Conservation (phyloP, 2,113 vertebrate genomes). For the Thermophis baileyi region DNA sequence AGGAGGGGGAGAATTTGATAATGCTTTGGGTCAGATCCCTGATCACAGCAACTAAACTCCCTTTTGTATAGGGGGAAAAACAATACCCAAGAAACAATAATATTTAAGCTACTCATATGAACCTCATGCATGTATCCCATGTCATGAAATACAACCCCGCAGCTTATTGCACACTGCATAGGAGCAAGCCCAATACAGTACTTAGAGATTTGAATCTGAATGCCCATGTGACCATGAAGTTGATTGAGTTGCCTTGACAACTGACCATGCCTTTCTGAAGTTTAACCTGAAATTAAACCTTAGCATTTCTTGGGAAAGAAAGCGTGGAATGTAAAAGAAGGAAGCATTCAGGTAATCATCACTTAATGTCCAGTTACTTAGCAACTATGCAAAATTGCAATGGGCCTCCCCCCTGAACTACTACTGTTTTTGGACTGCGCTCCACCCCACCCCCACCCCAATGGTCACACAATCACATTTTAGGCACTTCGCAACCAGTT, state of each 20-base stretch:
- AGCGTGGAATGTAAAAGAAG: background rate
- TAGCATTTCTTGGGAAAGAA: background rate
- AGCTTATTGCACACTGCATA: background rate
- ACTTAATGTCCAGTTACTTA: background rate
- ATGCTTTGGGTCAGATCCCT: background rate
- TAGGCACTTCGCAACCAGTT: background rate
- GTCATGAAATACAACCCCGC: background rate
- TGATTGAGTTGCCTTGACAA: background rate
- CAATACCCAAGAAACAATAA: background rate
- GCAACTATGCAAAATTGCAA: background rate
- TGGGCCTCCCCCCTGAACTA: too few species aligned
- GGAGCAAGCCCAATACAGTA: background rate
- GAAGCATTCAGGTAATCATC: background rate
- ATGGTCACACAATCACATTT: background rate
- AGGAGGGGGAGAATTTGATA: background rate
- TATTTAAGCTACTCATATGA: background rate
- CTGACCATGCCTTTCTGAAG: background rate
- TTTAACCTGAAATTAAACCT: background rate
- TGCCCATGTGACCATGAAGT: background rate
- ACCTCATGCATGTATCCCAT: background rate
- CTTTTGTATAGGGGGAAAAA: background rate
- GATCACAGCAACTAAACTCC: background rate
- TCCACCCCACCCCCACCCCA: background rate
- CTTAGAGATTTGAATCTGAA: background rate
- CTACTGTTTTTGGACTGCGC: background rate